phyloP scores from a whole-genome alignment of 2,888 invertebrate genomes.

The Coenonympha arcania region DNA sequence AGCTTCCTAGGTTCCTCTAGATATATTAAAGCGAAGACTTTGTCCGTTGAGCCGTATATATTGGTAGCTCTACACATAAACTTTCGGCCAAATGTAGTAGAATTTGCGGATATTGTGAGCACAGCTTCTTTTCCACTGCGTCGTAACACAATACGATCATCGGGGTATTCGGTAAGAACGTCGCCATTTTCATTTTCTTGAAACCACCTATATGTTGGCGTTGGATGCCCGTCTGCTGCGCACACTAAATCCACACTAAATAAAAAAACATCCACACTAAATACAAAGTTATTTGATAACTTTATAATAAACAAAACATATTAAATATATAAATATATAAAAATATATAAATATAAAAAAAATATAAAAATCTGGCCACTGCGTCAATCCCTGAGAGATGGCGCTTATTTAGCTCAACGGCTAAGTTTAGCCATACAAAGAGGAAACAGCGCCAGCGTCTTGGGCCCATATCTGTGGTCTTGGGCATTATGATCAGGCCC shows the following conservation, averaged over 20 bases:
- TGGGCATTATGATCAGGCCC: too few relatives aligned
- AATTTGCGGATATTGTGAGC: slow-evolving; percentile 39
- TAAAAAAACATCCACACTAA: too few relatives aligned
- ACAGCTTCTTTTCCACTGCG: slow-evolving; percentile 39
- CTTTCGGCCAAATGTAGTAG: slow-evolving; percentile 39
- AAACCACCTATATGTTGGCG: slow-evolving; percentile 52
- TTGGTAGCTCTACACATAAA: slow-evolving; percentile 52
- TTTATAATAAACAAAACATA: too few relatives aligned
- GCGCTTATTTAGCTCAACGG: too few relatives aligned
- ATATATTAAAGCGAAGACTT: slow-evolving; percentile 39
- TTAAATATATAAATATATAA: too few relatives aligned
- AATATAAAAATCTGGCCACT: too few relatives aligned
- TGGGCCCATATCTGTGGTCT: too few relatives aligned
- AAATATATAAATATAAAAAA: too few relatives aligned
- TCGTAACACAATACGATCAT: slow-evolving; percentile 37
- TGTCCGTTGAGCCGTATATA: slow-evolving; percentile 39
- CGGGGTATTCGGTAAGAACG: slow-evolving; percentile 40
- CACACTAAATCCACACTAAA: slow-evolving; percentile 51
- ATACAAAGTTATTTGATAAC: too few relatives aligned
- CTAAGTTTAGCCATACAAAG: too few relatives aligned
- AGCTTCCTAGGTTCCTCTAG: slow-evolving; percentile 43
- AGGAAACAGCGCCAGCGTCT: too few relatives aligned
- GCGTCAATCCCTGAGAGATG: too few relatives aligned
- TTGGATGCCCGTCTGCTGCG: slow-evolving; percentile 45
- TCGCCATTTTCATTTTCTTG: slow-evolving; percentile 39